Evolutionary conservation across 2,113 vertebrate species (phyloP).

Genomic region (Hippocampus barbouri): DNA sequence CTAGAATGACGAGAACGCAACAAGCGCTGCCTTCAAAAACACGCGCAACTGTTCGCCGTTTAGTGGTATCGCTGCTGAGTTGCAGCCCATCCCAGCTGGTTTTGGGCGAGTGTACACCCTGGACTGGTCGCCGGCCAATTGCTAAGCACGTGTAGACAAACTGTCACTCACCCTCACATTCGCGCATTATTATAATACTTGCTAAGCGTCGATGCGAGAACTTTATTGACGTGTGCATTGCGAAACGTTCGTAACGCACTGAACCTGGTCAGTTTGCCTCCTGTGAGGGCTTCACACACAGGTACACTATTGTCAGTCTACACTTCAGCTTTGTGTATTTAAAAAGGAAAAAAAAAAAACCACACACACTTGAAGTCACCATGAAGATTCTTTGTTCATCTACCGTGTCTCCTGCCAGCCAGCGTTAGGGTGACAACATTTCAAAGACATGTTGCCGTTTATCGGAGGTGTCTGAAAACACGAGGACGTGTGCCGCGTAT

Average conservation of each 20-base stretch:
- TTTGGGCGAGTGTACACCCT: neutral
- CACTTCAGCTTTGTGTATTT: neutral
- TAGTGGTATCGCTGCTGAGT: too few species aligned
- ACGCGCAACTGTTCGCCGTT: too few species aligned
- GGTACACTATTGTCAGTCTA: neutral
- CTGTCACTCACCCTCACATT: neutral
- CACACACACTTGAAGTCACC: neutral
- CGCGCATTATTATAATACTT: neutral
- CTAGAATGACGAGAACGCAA: too few species aligned
- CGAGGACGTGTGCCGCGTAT: constrained; percentile 22
- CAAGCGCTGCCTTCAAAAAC: too few species aligned
- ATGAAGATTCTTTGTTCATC: neutral
- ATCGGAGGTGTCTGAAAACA: constrained; percentile 35
- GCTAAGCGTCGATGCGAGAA: too few species aligned
- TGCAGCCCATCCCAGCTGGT: too few species aligned
- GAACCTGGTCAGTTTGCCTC: too few species aligned
- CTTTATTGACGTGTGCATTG: neutral
- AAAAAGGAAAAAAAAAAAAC: neutral
- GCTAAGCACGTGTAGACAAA: neutral
- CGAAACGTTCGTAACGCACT: neutral
- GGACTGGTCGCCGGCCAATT: neutral
- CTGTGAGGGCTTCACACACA: neutral
- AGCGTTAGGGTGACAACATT: constrained; percentile 23
- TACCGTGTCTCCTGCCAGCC: neutral
- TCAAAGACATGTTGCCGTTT: constrained; percentile 23